Percentiles rank a stretch among this genome's conserved stretches.
Evolutionary conservation across 2,113 vertebrate species (phyloP).

Genomic region (Rana temporaria): DNA sequence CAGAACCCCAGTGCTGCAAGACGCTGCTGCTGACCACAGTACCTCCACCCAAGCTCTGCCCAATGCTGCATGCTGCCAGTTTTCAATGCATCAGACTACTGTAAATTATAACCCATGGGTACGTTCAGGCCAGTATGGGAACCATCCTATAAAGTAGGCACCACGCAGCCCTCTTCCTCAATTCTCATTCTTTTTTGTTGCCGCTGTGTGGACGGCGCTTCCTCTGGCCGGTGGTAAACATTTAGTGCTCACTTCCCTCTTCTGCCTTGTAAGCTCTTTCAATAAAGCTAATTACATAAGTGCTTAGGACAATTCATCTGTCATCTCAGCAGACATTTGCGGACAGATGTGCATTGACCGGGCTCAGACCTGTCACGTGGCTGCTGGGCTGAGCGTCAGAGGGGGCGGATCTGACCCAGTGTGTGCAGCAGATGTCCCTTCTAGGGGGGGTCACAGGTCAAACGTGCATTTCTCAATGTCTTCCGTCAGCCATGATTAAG

Average conservation of each 20-base stretch:
- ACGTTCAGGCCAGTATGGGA: too few species aligned
- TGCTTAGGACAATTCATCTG: constrained; percentile 31
- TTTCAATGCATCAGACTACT: too few species aligned
- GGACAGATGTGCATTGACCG: constrained; percentile 30
- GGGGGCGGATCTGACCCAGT: constrained; percentile 3
- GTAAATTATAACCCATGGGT: too few species aligned
- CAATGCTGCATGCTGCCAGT: too few species aligned
- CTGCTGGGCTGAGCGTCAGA: too few species aligned
- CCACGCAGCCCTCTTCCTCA: too few species aligned
- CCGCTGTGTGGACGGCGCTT: not conserved
- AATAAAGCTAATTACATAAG: constrained; percentile 30
- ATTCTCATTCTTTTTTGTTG: too few species aligned
- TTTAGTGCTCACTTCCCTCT: constrained; percentile 6
- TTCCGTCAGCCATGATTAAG: not conserved
- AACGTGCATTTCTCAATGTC: not conserved
- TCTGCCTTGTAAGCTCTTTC: constrained; percentile 14
- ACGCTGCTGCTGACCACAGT: too few species aligned
- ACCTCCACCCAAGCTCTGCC: too few species aligned
- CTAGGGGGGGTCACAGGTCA: not conserved
- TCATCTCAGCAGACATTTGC: constrained; percentile 17
- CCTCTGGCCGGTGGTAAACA: not conserved
- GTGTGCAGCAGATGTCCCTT: constrained; percentile 53
- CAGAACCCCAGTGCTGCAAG: too few species aligned
- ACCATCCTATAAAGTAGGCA: too few species aligned
- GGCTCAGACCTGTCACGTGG: not conserved